These are phyloP conservation scores for Epinephelus cyanopodus DNA, from an alignment of 2,113 vertebrate genomes.

Conservation along the genomic window DNA sequence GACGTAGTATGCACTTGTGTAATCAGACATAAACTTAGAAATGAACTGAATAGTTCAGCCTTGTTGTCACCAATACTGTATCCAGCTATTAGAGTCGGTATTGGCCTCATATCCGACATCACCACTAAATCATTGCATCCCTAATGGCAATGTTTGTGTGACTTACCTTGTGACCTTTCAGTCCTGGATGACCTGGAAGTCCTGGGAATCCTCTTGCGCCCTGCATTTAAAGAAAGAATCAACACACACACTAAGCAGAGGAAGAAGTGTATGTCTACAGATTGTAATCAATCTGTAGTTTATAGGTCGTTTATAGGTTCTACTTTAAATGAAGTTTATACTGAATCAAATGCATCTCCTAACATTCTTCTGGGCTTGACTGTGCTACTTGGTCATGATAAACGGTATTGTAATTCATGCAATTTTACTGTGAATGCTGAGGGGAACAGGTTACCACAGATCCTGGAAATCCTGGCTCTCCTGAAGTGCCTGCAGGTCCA, in stretches of 20 bases:
- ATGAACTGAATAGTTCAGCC: too few relatives aligned
- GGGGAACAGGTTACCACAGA: slow-evolving; percentile 86
- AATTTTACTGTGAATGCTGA: neutral
- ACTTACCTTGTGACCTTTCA: slow-evolving; percentile 92
- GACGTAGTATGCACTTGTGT: too few relatives aligned
- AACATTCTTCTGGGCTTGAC: neutral
- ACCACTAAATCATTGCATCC: too few relatives aligned
- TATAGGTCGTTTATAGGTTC: neutral
- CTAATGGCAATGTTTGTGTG: too few relatives aligned
- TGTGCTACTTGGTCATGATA: neutral
- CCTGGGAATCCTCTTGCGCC: slow-evolving; percentile 95
- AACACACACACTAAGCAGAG: neutral
- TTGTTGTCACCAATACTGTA: too few relatives aligned
- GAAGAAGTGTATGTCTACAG: neutral
- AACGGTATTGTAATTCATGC: neutral
- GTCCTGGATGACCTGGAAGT: slow-evolving; percentile 92
- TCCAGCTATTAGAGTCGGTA: too few relatives aligned
- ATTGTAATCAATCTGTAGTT: too few relatives aligned
- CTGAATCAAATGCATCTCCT: neutral
- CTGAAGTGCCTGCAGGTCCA: slow-evolving; percentile 89
- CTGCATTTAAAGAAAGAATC: slow-evolving; percentile 29
- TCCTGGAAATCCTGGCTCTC: slow-evolving; percentile 92
- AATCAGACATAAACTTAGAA: too few relatives aligned
- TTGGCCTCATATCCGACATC: too few relatives aligned
- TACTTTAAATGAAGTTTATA: neutral